Conservation (phyloP, 2,113 vertebrate genomes). For the Rhinolophus ferrumequinum region DNA sequence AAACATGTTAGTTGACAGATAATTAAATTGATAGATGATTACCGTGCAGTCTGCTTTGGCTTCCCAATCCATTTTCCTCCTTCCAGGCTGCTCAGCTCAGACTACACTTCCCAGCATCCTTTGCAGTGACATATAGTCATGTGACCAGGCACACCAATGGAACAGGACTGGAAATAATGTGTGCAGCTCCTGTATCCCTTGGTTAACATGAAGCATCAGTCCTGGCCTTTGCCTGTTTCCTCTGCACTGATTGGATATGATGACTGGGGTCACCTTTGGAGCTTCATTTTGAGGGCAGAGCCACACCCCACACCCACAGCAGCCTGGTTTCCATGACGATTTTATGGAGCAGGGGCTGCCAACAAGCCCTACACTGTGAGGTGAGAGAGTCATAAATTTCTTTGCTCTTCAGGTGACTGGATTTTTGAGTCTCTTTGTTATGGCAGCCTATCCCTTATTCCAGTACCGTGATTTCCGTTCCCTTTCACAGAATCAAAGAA, state of each 20-base stretch:
- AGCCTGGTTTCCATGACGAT: neutral
- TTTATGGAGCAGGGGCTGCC: neutral
- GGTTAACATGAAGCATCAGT: neutral
- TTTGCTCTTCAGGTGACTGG: neutral
- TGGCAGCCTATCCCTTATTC: neutral
- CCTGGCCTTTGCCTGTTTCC: neutral
- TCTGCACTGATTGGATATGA: neutral
- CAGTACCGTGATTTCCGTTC: neutral
- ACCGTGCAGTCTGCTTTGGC: neutral
- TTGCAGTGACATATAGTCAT: neutral
- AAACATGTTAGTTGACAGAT: neutral
- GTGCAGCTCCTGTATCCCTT: neutral
- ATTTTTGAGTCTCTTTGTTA: neutral
- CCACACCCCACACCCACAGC: fast-evolving
- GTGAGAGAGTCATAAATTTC: neutral
- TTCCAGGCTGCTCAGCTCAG: neutral
- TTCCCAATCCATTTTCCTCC: neutral
- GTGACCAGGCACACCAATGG: neutral
- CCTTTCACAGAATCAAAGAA: neutral
- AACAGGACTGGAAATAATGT: neutral
- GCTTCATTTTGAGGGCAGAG: neutral
- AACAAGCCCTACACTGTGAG: neutral
- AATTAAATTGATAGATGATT: neutral
- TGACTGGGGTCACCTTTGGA: neutral
- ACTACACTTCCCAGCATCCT: neutral